phyloP scores from a whole-genome alignment of 1,140 invertebrate species.

The Pteromalus puparum region DNA sequence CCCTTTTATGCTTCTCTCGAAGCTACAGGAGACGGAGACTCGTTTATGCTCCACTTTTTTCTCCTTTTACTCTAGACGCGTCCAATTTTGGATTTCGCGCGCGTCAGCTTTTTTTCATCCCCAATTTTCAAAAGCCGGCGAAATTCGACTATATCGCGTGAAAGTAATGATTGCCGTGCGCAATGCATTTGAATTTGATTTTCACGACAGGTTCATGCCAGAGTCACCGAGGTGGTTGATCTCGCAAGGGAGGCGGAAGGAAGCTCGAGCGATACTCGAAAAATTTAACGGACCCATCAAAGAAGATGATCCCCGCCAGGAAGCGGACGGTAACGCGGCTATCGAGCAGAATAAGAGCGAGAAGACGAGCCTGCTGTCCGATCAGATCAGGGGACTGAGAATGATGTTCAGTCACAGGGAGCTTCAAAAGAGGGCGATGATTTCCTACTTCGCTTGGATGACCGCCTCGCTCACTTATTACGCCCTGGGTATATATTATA shows the following conservation, averaged over 20 bases:
- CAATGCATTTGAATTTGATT: no score
- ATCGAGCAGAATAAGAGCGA: neutral
- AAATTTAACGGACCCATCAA: constrained; percentile 52
- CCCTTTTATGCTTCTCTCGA: neutral
- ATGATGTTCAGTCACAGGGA: constrained; percentile 59
- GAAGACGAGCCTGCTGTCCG: neutral
- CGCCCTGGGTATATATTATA: constrained; percentile 60
- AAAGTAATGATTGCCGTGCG: no score
- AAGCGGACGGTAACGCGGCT: no score
- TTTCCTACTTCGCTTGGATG: constrained; percentile 70
- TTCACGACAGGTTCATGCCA: constrained; percentile 67
- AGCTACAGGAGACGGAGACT: neutral
- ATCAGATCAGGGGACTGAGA: constrained; percentile 49
- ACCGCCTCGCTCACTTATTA: constrained; percentile 76
- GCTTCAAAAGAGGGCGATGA: constrained; percentile 61
- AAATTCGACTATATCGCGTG: no score
- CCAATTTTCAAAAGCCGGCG: no score
- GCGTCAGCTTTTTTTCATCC: no score
- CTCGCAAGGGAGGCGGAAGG: constrained; percentile 63
- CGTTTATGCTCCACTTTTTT: neutral
- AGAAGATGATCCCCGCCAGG: neutral
- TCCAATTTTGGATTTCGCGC: constrained; percentile 3
- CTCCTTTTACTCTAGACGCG: neutral
- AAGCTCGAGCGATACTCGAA: constrained; percentile 63
- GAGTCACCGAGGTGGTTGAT: constrained; percentile 75